Evolutionary conservation across 23 tunicate species (phyloP).

Genomic region (Halocynthia roretzi): DNA sequence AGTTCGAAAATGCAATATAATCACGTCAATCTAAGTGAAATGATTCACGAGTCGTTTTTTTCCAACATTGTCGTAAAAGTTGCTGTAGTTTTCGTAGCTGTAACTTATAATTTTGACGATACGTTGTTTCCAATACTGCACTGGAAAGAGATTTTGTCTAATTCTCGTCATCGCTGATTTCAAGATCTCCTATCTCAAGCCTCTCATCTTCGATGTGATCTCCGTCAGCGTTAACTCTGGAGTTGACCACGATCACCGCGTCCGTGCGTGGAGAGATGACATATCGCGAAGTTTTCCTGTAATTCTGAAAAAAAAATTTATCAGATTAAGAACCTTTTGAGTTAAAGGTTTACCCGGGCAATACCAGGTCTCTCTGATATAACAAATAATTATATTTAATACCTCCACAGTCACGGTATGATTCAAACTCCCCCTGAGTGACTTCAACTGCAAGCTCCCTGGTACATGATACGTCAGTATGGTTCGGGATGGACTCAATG

Average conservation of each 20-base stretch:
- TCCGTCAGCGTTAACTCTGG: not conserved
- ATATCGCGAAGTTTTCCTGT: conserved; percentile 13
- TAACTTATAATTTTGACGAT: too few species aligned
- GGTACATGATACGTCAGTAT: conserved; percentile 9
- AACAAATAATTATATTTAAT: too few species aligned
- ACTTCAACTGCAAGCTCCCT: not conserved
- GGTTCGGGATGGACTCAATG: not conserved
- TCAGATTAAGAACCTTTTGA: too few species aligned
- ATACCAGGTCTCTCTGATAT: too few species aligned
- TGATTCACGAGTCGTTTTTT: too few species aligned
- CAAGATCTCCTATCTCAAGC: conserved; percentile 21
- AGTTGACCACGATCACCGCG: conserved; percentile 17
- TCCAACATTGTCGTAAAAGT: too few species aligned
- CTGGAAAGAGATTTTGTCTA: not conserved
- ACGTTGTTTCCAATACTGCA: too few species aligned
- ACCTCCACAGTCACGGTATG: conserved; percentile 25
- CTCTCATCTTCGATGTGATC: conserved; percentile 5
- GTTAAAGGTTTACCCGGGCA: too few species aligned
- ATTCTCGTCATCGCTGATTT: conserved; percentile 28
- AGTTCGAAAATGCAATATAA: too few species aligned
- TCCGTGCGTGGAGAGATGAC: conserved; percentile 4
- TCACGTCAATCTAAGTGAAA: too few species aligned
- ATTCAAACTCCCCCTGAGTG: conserved; percentile 5
- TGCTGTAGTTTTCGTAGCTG: too few species aligned
- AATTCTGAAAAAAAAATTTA: not conserved